Base-by-base conservation (phyloP, 2,797 vertebrate genomes). In the Echiichthys vipera region DNA sequence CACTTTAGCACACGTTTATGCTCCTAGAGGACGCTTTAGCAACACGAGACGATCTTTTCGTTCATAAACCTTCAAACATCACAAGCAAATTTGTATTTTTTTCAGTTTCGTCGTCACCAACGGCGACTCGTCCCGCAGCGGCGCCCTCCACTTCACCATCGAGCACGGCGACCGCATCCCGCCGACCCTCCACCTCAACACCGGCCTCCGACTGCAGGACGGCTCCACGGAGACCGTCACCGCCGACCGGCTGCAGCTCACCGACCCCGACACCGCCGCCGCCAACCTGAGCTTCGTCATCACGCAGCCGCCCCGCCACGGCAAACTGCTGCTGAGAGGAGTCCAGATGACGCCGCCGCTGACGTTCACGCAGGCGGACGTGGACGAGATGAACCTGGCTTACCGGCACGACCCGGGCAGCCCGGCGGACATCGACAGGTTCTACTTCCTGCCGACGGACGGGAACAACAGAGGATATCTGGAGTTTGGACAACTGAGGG, bases 31-130 rank as follows among this genome's bases (percentile, higher is more conserved):
- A n/a, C n/a, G n/a, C n/a, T n/a, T n/a, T n/a, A n/a, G n/a, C n/a
- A n/a, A n/a, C n/a, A n/a, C n/a, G n/a, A n/a, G n/a, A n/a, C n/a
- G n/a, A n/a, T n/a, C n/a, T n/a, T n/a, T n/a, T n/a, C n/a, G n/a
- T n/a, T n/a, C n/a, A n/a, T n/a, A n/a, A n/a, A n/a, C n/a, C n/a
- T n/a, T n/a, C n/a, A n/a, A n/a, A n/a, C n/a, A n/a, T n/a, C n/a
- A n/a, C n/a, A n/a, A n/a, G n/a, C n/a, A n/a, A n/a, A n/a, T n/a
- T n/a, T n/a, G n/a, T n/a, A n/a, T n/a, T n/a, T n/a, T 59, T 36
- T 47, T 24, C 79, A 96, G 95, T 84, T 96, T 96, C 34, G 72
- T 91, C 1, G 76, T 96, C 54, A 94, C 90, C 70, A 96, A 95
- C 3, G 88, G 91, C 1, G 77, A 87, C 58, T 84, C 71, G 1